Percentiles rank a stretch among this genome's conserved stretches.
phyloP scores from a whole-genome alignment of 2,888 invertebrate genomes.

The Phalera bucephala region DNA sequence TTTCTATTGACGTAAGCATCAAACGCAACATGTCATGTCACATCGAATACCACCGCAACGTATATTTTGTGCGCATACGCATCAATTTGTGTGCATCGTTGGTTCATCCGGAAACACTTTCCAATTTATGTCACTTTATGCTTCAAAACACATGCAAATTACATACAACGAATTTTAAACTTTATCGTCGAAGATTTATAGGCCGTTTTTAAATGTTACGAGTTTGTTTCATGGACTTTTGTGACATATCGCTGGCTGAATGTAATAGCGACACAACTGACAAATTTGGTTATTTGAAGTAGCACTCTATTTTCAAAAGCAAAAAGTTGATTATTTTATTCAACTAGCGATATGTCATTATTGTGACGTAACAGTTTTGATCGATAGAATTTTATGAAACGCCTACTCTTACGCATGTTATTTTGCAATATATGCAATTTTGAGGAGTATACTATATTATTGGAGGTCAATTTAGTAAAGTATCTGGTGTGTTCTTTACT shows the following conservation, averaged over 20 bases:
- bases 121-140: conserved; percentile 66
- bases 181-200: neutral
- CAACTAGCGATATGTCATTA: no score
- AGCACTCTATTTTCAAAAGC: no score
- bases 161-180: conserved; percentile 11
- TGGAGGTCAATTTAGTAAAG: no score
- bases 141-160: conserved; percentile 35
- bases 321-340: no score
- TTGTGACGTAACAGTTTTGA: neutral
- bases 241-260: no score
- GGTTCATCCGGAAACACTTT: conserved; percentile 62
- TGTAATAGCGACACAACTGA: no score
- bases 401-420: no score
- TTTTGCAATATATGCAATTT: neutral
- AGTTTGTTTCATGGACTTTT: neutral
- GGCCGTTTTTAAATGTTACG: neutral
- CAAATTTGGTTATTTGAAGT: neutral
- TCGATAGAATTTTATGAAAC: neutral
- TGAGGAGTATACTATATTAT: conserved; percentile 12
- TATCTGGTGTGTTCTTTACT: no score
- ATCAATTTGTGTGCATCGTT: conserved; percentile 59
- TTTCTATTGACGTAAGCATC: neutral
- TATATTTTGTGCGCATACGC: conserved; percentile 36
- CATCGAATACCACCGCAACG: conserved; percentile 36
- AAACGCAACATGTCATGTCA: conserved; percentile 17